phyloP scores from a whole-genome alignment of 2,113 vertebrate genomes.

The Cavia porcellus region DNA sequence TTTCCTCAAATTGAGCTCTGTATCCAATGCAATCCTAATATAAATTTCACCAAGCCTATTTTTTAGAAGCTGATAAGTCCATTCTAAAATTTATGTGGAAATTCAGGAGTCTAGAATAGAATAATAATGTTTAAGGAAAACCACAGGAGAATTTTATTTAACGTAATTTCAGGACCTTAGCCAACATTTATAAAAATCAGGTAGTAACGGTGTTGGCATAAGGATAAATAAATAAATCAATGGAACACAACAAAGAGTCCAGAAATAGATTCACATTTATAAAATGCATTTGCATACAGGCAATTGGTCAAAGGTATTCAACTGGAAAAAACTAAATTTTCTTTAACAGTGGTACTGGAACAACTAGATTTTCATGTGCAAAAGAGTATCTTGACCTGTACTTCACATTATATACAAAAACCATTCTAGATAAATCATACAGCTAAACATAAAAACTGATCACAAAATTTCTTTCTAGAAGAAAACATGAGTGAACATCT shows the following conservation, averaged over 20 bases:
- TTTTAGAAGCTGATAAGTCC: background rate
- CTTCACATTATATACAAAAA: background rate
- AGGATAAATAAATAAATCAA: conserved; percentile 34
- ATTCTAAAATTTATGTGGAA: conserved; percentile 27
- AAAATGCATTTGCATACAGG: background rate
- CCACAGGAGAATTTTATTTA: background rate
- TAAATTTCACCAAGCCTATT: background rate
- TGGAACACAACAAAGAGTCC: background rate
- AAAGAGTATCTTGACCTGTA: background rate
- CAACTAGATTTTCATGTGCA: background rate
- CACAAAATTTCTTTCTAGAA: background rate
- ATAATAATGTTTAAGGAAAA: background rate
- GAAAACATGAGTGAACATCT: background rate
- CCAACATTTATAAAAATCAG: background rate
- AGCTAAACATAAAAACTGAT: background rate
- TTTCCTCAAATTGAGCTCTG: background rate
- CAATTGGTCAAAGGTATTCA: background rate
- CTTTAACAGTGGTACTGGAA: background rate
- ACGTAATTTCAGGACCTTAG: background rate
- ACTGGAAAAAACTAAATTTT: background rate
- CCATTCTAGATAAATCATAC: background rate
- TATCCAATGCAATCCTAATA: background rate
- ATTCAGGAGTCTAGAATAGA: background rate
- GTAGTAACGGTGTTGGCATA: background rate
- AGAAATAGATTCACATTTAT: background rate